These are phyloP conservation scores for Coreoperca whiteheadi DNA, from an alignment of 2,113 vertebrate species.

Conservation along the genomic window DNA sequence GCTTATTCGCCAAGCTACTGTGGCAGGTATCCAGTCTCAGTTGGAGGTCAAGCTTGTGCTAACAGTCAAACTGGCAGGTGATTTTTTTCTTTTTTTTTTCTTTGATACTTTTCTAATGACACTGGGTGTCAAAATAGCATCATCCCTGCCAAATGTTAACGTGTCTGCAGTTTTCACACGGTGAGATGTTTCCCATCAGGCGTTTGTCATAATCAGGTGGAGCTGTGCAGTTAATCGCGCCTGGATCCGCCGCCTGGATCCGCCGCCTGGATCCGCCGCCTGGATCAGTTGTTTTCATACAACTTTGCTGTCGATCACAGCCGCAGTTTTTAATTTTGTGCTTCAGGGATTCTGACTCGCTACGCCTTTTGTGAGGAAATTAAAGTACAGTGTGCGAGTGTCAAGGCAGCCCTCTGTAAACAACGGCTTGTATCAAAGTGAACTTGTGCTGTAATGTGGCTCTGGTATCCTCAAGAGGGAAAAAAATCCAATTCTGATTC, in stretches of 20 bases:
- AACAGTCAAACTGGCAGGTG: not conserved
- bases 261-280: constrained; percentile 2
- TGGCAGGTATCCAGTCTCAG: constrained; percentile 8
- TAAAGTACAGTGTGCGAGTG: not conserved
- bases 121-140: not conserved
- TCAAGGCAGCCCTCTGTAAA: constrained; percentile 26
- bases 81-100: not conserved
- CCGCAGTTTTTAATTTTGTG: constrained; percentile 53
- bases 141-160: not conserved
- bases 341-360: constrained; percentile 43
- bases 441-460: constrained; percentile 12
- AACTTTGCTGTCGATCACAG: constrained; percentile 38
- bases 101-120: not conserved
- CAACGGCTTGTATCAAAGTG: constrained; percentile 8
- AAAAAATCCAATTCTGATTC: constrained; percentile 12
- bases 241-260: constrained; percentile 12
- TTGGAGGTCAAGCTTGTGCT: constrained; percentile 9
- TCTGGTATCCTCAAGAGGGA: not conserved
- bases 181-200: not conserved
- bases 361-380: constrained; percentile 33
- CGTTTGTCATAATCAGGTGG: not conserved
- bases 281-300: constrained; percentile 20
- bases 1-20: not conserved
- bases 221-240: constrained; percentile 7
- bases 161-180: not conserved